These are phyloP conservation scores for Aporophyla nigra DNA, from an alignment of 2,888 invertebrate genomes.

Conservation along the genomic window DNA sequence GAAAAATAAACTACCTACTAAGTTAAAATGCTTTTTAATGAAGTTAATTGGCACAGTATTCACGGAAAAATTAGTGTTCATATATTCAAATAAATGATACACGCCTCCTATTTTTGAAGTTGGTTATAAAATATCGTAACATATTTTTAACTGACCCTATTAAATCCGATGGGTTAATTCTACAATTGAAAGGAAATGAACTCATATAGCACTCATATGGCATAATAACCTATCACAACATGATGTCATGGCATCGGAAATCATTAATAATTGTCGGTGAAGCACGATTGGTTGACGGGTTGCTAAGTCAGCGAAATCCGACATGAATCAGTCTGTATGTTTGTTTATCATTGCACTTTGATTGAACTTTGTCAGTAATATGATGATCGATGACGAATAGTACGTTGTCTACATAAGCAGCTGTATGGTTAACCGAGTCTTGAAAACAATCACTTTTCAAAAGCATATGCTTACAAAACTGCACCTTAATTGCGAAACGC, in stretches of 20 bases:
- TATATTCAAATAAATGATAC: background rate
- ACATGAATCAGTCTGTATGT: slow-evolving; percentile 55
- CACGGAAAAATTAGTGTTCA: background rate
- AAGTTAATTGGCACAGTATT: background rate
- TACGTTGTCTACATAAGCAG: background rate
- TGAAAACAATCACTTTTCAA: background rate
- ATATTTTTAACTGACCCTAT: background rate
- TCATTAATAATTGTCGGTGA: slow-evolving; percentile 50
- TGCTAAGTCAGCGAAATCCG: slow-evolving; percentile 57
- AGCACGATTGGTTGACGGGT: slow-evolving; percentile 33
- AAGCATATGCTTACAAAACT: background rate
- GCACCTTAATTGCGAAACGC: no score
- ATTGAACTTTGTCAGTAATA: slow-evolving; percentile 52
- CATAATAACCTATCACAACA: slow-evolving; percentile 54
- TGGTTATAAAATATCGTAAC: no score
- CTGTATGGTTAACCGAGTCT: background rate
- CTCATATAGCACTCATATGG: background rate
- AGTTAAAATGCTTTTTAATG: background rate
- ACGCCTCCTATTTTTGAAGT: background rate
- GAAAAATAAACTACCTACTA: background rate
- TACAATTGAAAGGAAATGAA: slow-evolving; percentile 28
- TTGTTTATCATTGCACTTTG: slow-evolving; percentile 44
- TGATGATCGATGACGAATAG: slow-evolving; percentile 48
- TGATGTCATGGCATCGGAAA: slow-evolving; percentile 59
- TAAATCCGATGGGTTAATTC: background rate